Percentiles rank a stretch among this genome's conserved stretches.
Conservation (phyloP, 1,140 invertebrate genomes). For the Brachionus manjavacas region DNA sequence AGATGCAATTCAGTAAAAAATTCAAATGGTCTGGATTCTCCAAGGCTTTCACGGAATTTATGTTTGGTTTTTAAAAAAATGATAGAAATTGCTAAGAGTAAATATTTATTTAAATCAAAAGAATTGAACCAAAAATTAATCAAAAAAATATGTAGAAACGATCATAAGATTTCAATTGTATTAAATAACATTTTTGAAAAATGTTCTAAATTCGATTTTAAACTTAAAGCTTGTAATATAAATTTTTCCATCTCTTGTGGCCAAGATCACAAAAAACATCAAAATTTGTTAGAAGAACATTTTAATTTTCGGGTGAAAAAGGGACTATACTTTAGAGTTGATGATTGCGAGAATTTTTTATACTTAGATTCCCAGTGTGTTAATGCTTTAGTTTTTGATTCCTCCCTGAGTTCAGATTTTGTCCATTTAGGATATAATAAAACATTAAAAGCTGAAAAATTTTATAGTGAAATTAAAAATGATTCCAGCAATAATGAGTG, state of each 20-base stretch:
- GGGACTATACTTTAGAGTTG: not conserved
- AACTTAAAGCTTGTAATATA: not conserved
- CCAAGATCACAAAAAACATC: not conserved
- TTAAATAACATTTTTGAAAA: not conserved
- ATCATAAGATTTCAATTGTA: not conserved
- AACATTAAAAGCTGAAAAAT: not conserved
- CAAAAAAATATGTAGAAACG: not conserved
- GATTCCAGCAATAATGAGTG: not conserved
- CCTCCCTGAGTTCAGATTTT: not conserved
- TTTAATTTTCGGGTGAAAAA: not conserved
- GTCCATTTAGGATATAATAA: slow-evolving; percentile 9
- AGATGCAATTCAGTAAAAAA: not conserved
- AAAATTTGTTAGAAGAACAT: not conserved
- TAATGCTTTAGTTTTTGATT: not conserved
- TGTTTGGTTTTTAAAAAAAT: not conserved
- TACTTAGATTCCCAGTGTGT: not conserved
- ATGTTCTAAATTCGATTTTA: not conserved
- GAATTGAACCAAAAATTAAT: not conserved
- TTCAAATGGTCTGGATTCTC: not conserved
- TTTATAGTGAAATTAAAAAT: not conserved
- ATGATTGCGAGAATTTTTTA: not conserved
- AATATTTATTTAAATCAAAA: not conserved
- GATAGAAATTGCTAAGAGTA: not conserved
- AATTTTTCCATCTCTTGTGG: not conserved
- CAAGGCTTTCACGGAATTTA: not conserved